Percentiles rank a stretch among this genome's conserved stretches.
Evolutionary conservation across 2,113 vertebrate species (phyloP).

Genomic region (Noctilio leporinus): DNA sequence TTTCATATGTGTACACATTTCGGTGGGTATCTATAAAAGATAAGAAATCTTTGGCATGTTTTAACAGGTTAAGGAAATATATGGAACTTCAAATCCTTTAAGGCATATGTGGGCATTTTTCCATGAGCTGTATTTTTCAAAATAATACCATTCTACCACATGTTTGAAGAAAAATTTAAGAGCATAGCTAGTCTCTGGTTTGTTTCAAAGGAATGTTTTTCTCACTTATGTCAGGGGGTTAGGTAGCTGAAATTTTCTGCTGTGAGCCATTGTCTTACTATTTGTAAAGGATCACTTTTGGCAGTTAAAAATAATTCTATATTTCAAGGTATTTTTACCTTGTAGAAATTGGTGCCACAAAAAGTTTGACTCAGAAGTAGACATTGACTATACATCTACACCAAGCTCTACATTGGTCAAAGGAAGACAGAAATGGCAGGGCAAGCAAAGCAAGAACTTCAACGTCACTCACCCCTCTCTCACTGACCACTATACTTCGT

Average conservation of each 20-base stretch:
- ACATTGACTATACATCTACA: not conserved
- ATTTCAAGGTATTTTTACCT: not conserved
- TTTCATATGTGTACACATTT: not conserved
- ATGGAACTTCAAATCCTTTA: not conserved
- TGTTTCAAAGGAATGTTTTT: not conserved
- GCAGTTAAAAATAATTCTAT: not conserved
- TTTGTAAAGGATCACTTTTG: conserved; percentile 13
- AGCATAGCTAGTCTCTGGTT: not conserved
- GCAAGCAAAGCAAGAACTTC: not conserved
- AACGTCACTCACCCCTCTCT: not conserved
- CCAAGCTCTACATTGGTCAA: not conserved
- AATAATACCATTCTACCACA: not conserved
- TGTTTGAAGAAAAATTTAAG: not conserved
- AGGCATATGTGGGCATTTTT: not conserved
- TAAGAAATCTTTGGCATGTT: not conserved
- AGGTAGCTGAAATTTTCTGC: not conserved
- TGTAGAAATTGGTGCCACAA: not conserved
- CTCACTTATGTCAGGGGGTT: not conserved
- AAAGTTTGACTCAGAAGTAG: not conserved
- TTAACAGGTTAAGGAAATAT: conserved; percentile 19
- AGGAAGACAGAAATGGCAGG: not conserved
- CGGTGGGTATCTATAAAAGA: not conserved
- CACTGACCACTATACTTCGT: not conserved
- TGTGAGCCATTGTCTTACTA: not conserved
- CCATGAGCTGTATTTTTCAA: conserved; percentile 10